A percentile compares a stretch with the other conserved stretches of the same genome.
Evolutionary conservation across 2,888 invertebrate genomes (phyloP).

Genomic region (Iphiclides podalirius): DNA sequence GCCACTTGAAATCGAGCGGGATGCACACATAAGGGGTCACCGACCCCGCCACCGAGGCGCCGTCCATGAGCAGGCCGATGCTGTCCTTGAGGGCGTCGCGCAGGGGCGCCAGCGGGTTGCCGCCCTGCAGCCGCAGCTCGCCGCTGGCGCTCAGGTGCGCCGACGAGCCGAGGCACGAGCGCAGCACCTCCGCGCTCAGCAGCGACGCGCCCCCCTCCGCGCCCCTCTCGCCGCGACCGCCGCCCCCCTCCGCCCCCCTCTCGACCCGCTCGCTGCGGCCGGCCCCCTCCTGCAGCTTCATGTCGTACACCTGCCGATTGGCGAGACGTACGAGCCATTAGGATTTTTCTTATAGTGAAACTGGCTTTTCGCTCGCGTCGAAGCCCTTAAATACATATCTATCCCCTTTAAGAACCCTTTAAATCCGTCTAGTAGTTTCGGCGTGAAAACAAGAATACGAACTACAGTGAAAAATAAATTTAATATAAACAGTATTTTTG

Average conservation of each 20-base stretch:
- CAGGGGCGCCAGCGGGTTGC: slow-evolving; percentile 61
- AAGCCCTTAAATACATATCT: too few species aligned
- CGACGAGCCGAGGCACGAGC: slow-evolving; percentile 59
- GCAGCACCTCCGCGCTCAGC: slow-evolving; percentile 53
- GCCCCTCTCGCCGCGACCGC: slow-evolving; percentile 22
- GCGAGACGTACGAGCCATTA: too few species aligned
- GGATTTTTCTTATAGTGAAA: too few species aligned
- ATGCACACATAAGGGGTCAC: too few species aligned
- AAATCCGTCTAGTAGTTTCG: too few species aligned
- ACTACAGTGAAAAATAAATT: too few species aligned
- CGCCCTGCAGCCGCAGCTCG: slow-evolving; percentile 56
- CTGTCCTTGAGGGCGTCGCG: slow-evolving; percentile 71
- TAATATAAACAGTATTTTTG: too few species aligned
- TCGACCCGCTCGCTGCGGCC: slow-evolving; percentile 20
- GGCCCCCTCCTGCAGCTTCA: slow-evolving; percentile 58
- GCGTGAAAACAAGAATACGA: too few species aligned
- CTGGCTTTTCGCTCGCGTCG: too few species aligned
- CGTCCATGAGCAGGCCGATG: slow-evolving; percentile 65
- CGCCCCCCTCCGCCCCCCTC: too few species aligned
- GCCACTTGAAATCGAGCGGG: too few species aligned
- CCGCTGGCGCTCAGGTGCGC: slow-evolving; percentile 67
- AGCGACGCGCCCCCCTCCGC: slow-evolving; percentile 41
- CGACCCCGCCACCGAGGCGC: slow-evolving; percentile 50
- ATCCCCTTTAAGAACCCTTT: too few species aligned
- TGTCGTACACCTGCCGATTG: slow-evolving; percentile 55